phyloP scores from a whole-genome alignment of 2,797 vertebrate genomes.

The Phalloptychus januarius region DNA sequence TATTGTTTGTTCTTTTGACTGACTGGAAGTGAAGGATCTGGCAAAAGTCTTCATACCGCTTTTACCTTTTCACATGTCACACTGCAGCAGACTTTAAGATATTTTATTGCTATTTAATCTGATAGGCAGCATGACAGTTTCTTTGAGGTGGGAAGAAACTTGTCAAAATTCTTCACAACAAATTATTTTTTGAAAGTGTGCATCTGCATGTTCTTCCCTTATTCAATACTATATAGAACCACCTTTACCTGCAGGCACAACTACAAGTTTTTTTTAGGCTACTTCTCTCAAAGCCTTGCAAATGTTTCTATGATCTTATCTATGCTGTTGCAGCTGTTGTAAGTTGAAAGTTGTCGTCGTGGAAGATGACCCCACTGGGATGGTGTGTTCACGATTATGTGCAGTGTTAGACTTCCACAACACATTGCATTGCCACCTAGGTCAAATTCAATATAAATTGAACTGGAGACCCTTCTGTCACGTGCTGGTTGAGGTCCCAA shows the following conservation, averaged over 20 bases:
- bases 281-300: neutral
- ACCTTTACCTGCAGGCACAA: neutral
- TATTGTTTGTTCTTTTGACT: slow-evolving; percentile 14
- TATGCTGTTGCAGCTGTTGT: neutral
- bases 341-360: neutral
- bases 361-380: neutral
- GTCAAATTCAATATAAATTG: neutral
- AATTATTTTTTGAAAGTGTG: neutral
- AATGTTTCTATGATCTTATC: neutral
- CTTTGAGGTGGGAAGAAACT: neutral
- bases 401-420: neutral
- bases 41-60: neutral
- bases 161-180: neutral
- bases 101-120: neutral
- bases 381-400: neutral
- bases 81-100: neutral
- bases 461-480: neutral
- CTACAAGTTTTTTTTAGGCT: neutral
- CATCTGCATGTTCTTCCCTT: neutral
- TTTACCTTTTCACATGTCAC: slow-evolving; percentile 11
- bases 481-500: neutral
- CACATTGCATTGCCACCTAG: neutral
- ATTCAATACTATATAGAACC: neutral
- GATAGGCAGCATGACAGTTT: neutral
- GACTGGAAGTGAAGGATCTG: neutral